phyloP scores from a whole-genome alignment of 2,888 invertebrate species.

The Plebejus melissa region DNA sequence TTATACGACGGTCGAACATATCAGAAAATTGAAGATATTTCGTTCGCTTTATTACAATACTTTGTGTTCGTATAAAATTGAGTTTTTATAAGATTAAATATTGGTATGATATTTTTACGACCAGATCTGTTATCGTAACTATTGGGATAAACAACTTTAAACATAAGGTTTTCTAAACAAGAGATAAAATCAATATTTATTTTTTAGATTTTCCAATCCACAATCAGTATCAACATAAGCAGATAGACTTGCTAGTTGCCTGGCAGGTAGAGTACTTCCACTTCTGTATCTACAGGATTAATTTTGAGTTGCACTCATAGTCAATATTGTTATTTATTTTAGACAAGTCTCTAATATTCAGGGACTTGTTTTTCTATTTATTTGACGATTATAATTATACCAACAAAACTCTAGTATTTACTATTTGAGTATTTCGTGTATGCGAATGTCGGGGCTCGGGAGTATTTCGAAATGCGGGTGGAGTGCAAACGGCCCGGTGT shows the following conservation, averaged over 20 bases:
- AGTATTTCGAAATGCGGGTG: slow-evolving; percentile 15
- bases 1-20: slow-evolving; percentile 21
- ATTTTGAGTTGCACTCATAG: no score
- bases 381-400: not conserved
- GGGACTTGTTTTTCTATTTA: not conserved
- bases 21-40: slow-evolving; percentile 12
- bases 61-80: slow-evolving; percentile 9
- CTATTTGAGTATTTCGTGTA: slow-evolving; percentile 2
- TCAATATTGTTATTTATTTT: no score
- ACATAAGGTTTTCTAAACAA: not conserved
- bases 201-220: not conserved
- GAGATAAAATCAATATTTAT: not conserved
- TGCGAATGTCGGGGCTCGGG: not conserved
- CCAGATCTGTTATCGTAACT: not conserved
- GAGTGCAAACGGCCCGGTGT: not conserved
- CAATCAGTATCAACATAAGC: no score
- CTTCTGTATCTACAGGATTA: no score
- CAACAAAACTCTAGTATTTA: slow-evolving; percentile 5
- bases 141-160: not conserved
- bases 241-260: no score
- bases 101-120: not conserved
- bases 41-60: slow-evolving; percentile 4
- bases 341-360: no score
- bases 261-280: no score
- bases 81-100: slow-evolving; percentile 1